A percentile compares a stretch with the other conserved stretches of the same genome.
Conservation (phyloP, 2,113 vertebrate genomes). For the Xerus inauris region DNA sequence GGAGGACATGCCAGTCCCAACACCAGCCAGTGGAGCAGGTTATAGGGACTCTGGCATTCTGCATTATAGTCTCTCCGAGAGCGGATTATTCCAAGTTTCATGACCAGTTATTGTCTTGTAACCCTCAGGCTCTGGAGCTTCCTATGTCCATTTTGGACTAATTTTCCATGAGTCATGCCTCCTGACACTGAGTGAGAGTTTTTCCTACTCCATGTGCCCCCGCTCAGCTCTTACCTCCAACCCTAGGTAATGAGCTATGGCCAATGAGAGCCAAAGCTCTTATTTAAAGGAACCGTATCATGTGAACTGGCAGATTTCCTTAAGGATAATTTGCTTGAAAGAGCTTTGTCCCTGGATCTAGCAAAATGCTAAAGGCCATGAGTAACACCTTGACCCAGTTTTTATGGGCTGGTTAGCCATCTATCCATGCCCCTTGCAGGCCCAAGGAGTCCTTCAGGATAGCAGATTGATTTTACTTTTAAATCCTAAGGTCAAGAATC, state of each 20-base stretch:
- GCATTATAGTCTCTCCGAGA: not conserved
- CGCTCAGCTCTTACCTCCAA: not conserved
- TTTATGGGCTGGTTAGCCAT: not conserved
- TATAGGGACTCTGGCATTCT: not conserved
- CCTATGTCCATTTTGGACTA: not conserved
- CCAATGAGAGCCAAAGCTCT: not conserved
- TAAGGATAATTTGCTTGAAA: conserved; percentile 10
- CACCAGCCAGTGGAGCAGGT: not conserved
- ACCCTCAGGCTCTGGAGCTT: not conserved
- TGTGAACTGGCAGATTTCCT: not conserved
- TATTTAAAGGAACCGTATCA: conserved; percentile 18
- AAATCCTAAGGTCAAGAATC: conserved; percentile 30
- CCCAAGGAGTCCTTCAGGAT: not conserved
- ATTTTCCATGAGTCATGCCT: not conserved
- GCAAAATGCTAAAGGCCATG: not conserved
- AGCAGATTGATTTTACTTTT: not conserved
- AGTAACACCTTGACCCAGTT: not conserved
- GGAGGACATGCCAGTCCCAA: not conserved
- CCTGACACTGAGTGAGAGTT: not conserved
- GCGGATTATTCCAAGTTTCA: not conserved
- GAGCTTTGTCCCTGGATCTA: not conserved
- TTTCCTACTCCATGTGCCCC: not conserved
- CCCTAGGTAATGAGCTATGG: conserved; percentile 5
- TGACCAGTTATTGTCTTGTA: not conserved
- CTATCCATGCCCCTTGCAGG: not conserved